These are phyloP conservation scores for Syngnathus floridae DNA, from an alignment of 2,113 vertebrate species.

Conservation along the genomic window DNA sequence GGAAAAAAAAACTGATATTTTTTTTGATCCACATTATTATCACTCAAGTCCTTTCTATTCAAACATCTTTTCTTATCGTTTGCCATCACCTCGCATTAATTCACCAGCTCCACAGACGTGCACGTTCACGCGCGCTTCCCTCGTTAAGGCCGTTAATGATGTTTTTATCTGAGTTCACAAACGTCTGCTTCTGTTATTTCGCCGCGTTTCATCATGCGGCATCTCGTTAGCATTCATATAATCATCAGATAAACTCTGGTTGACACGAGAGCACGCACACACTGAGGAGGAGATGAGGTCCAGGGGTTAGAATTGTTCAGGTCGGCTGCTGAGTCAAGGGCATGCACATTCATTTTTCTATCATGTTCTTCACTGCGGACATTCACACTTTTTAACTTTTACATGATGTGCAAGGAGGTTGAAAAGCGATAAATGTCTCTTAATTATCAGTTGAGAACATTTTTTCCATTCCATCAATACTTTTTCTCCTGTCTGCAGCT, in stretches of 20 bases:
- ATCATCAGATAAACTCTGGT: constrained; percentile 22
- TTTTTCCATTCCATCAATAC: background rate
- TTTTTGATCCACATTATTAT: background rate
- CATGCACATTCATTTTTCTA: background rate
- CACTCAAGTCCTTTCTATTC: background rate
- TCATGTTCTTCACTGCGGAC: background rate
- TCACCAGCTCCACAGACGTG: background rate
- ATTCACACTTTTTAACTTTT: background rate
- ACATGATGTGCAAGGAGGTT: background rate
- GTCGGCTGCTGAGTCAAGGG: constrained; percentile 2
- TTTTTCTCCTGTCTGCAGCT: constrained; percentile 8
- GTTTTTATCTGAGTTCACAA: constrained; percentile 10
- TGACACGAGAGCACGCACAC: constrained; percentile 6
- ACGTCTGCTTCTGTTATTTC: constrained; percentile 43
- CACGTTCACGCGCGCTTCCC: background rate
- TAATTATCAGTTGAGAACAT: background rate
- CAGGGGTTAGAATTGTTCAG: constrained; percentile 2
- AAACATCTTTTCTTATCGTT: background rate
- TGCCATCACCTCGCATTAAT: background rate
- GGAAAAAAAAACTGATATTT: no score
- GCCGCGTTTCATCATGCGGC: constrained; percentile 46
- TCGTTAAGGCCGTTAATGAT: constrained; percentile 1
- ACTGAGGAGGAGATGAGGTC: background rate
- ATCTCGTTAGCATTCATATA: constrained; percentile 38
- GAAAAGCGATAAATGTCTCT: background rate